Evolutionary conservation across 2,113 vertebrate species (phyloP).

Genomic region (Dipodomys merriami): DNA sequence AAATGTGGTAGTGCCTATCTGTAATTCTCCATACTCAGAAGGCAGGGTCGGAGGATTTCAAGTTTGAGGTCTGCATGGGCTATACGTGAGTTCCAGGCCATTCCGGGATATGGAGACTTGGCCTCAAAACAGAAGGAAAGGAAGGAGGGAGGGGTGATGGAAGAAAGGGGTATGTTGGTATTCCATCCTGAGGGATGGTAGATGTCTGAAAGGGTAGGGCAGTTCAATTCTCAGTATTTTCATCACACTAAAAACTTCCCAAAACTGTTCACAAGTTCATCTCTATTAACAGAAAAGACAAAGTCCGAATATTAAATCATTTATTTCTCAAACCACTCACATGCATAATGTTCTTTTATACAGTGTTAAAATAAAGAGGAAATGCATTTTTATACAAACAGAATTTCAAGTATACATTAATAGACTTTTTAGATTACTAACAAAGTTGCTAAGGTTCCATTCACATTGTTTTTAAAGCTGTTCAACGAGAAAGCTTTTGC

Average conservation of each 20-base stretch:
- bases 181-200: background rate
- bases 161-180: background rate
- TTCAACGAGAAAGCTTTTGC: conserved; percentile 84
- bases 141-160: background rate
- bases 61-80: background rate
- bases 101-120: no score
- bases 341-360: conserved; percentile 92
- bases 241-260: background rate
- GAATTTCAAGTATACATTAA: conserved; percentile 91
- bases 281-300: conserved; percentile 55
- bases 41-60: background rate
- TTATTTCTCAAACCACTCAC: conserved; percentile 92
- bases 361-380: conserved; percentile 90
- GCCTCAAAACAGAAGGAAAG: background rate
- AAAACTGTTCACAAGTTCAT: background rate
- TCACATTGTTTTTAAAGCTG: conserved; percentile 93
- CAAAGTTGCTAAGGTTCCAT: conserved; percentile 88
- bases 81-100: background rate
- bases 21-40: background rate
- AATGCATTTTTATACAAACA: conserved; percentile 88
- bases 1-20: background rate
- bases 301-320: conserved; percentile 87
- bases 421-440: conserved; percentile 88
- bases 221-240: background rate
- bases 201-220: background rate